Evolutionary conservation across 1,140 invertebrate species (phyloP), one percentile per base, ranked within the genome.

Genomic region (Drosophila tani): DNA sequence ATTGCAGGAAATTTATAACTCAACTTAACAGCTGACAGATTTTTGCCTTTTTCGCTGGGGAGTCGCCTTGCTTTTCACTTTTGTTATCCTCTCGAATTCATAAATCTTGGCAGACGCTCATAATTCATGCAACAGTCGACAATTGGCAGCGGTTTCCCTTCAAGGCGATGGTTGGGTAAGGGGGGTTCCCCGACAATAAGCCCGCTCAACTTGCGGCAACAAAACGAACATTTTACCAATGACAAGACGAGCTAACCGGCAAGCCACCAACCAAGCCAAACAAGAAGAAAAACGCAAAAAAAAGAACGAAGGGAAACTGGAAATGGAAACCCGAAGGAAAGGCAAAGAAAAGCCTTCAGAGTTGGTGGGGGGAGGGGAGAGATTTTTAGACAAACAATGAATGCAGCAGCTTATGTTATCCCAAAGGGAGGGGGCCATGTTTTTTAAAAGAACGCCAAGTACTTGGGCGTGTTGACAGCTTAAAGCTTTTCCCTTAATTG

Each of bases 1-100:
- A 88, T 88, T 88, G 85, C 86, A 70, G 70, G 57, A 90, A 88
- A 88, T 88, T 88, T 90, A 90, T 83, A 88, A 85, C 75, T 83
- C 77, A 84, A 88, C 77, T 84, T 81, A 90, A 81, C 85, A 88
- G 85, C 78, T 90, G 85, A 88, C 85, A 90, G 85, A 88, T 88
- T 88, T 78, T 65, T 76, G 40, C 60, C 62, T 80, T 73, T 65
- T 62, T 49, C 49, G 53, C 8, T 41, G 49, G 14, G 35, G 45
- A 45, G 27, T 21, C 8, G 19, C 51, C 47, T 67, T 49, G 29
- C 45, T n/a, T 38, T 35, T 12, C 64, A 59, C 58, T 75, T 60
- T 80, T 85, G 68, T 68, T 81, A 55, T 73, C 45, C 49, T 58
- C 53, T 62, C 45, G 73, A 64, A 81, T 88, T 85, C 85, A 88